Conservation (phyloP, 1,140 invertebrate species). For the Drosophila triauraria region DNA sequence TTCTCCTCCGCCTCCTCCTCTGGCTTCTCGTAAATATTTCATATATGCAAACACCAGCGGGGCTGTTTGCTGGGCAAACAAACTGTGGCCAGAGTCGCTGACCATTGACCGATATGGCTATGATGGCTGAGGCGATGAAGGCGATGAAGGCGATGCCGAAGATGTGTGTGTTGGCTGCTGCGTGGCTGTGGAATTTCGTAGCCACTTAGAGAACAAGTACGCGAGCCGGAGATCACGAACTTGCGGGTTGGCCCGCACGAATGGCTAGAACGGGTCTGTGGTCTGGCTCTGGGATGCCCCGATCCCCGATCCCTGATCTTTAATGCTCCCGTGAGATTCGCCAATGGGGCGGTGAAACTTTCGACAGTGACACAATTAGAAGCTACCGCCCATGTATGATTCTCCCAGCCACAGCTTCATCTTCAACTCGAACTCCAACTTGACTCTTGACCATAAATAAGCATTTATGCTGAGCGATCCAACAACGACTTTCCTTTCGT, state of each 20-base stretch:
- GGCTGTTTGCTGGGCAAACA: constrained; percentile 65
- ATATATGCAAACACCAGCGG: constrained; percentile 71
- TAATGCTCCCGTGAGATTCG: constrained; percentile 50
- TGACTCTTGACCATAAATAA: constrained; percentile 55
- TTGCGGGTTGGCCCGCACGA: constrained; percentile 73
- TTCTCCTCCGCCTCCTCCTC: constrained; percentile 1
- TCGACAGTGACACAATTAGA: constrained; percentile 73
- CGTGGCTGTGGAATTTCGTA: constrained; percentile 76
- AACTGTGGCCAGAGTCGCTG: constrained; percentile 69
- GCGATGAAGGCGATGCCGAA: constrained; percentile 33
- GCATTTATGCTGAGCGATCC: constrained; percentile 41
- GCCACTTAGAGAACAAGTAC: constrained; percentile 73
- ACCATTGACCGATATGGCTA: constrained; percentile 75
- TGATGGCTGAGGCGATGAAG: constrained; percentile 16
- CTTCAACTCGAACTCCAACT: background rate
- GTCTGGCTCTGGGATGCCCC: constrained; percentile 9
- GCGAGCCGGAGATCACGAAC: constrained; percentile 77
- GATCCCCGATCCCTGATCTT: constrained; percentile 13
- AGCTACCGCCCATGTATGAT: constrained; percentile 16
- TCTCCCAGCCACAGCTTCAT: background rate
- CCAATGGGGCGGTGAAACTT: constrained; percentile 58
- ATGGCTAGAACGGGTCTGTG: constrained; percentile 31
- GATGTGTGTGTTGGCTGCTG: constrained; percentile 55
- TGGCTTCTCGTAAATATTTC: constrained; percentile 66
- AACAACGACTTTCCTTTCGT: constrained; percentile 46